Conservation (phyloP, 2,797 vertebrate species). For the Monodelphis domestica region DNA sequence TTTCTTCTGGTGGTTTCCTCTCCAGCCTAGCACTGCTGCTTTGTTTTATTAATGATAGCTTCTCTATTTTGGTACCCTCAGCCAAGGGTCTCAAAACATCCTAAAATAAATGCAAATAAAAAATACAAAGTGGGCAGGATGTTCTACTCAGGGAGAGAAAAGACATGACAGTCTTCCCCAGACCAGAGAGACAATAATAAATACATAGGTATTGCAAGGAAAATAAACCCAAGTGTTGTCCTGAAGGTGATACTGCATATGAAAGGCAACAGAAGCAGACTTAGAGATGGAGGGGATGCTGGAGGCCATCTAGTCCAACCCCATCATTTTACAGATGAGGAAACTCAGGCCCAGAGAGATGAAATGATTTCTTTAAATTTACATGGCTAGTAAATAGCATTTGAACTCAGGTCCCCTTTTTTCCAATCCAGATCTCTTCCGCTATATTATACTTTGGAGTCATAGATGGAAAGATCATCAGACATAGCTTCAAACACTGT, state of each 20-base stretch:
- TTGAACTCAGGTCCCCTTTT: too few relatives aligned
- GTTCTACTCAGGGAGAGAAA: slow-evolving; percentile 12
- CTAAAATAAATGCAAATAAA: neutral
- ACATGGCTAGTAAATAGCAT: too few relatives aligned
- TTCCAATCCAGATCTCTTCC: too few relatives aligned
- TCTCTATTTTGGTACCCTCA: slow-evolving; percentile 47
- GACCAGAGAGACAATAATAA: slow-evolving; percentile 33
- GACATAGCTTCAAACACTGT: too few relatives aligned
- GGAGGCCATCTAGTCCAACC: too few relatives aligned
- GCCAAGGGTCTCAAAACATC: slow-evolving; percentile 17
- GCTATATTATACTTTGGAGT: too few relatives aligned
- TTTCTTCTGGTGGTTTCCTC: slow-evolving; percentile 35
- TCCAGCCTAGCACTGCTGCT: slow-evolving; percentile 53
- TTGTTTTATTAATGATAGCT: slow-evolving; percentile 39
- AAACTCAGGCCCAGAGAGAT: too few relatives aligned
- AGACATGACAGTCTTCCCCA: neutral
- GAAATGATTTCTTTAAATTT: too few relatives aligned
- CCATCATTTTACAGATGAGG: too few relatives aligned
- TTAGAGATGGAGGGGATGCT: neutral
- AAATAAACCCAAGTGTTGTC: neutral
- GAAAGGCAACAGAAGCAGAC: neutral
- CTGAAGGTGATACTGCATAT: slow-evolving; percentile 13
- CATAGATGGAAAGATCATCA: too few relatives aligned
- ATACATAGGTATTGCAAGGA: slow-evolving; percentile 1
- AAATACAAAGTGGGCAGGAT: slow-evolving; percentile 34